These are phyloP conservation scores for Osedax frankpressi DNA, from an alignment of 2,888 invertebrate species.

Conservation along the genomic window DNA sequence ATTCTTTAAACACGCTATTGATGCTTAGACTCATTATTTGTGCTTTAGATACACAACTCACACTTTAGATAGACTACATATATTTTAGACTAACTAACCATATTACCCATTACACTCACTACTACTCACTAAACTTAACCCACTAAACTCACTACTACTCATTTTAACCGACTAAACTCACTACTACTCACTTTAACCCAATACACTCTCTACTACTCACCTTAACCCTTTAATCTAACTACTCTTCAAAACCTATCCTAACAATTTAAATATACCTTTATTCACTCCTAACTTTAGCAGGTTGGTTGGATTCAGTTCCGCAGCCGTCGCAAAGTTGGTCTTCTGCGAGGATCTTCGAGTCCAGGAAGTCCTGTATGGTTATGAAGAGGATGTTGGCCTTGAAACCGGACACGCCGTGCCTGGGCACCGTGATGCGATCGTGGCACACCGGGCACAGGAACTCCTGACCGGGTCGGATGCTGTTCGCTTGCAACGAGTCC, in stretches of 20 bases:
- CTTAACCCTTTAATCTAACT: too few species aligned
- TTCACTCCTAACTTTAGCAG: constrained; percentile 3
- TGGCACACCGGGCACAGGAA: constrained; percentile 29
- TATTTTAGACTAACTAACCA: too few species aligned
- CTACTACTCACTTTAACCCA: too few species aligned
- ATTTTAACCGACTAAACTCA: too few species aligned
- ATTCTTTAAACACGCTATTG: too few species aligned
- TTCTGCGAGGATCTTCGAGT: constrained; percentile 24
- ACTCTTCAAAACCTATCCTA: neutral
- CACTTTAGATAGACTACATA: too few species aligned
- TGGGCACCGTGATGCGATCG: constrained; percentile 27
- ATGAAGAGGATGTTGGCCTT: constrained; percentile 29
- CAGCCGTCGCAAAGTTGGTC: constrained; percentile 28
- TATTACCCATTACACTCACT: too few species aligned
- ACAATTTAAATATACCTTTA: constrained; percentile 9
- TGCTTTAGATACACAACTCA: too few species aligned
- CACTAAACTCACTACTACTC: too few species aligned
- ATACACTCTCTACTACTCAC: too few species aligned
- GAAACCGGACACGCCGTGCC: constrained; percentile 26
- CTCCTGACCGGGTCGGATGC: constrained; percentile 27
- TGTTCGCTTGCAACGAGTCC: constrained; percentile 26
- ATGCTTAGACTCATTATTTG: too few species aligned
- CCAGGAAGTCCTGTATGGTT: constrained; percentile 28
- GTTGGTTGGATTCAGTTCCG: constrained; percentile 15
- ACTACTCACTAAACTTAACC: too few species aligned